A percentile compares a stretch with the other conserved stretches of the same genome.
These are phyloP conservation scores for Meleagris gallopavo DNA, from an alignment of 2,113 vertebrate genomes.

Conservation along the genomic window DNA sequence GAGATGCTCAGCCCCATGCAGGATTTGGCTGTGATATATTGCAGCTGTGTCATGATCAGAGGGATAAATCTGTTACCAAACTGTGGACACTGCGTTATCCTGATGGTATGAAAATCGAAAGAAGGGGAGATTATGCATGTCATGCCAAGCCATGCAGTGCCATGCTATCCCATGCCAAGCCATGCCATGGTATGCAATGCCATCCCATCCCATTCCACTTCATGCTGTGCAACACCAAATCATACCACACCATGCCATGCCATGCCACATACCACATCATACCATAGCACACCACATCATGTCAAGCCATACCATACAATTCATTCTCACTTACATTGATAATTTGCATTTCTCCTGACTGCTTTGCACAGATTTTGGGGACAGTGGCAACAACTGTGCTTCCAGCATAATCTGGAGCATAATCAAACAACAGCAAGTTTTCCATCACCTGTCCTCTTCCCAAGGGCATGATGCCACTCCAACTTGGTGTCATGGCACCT, in stretches of 20 bases:
- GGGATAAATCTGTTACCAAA: background rate
- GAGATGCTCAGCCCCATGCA: background rate
- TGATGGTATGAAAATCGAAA: background rate
- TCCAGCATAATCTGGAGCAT: background rate
- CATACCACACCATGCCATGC: background rate
- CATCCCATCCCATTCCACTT: too few relatives aligned
- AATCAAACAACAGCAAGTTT: slow-evolving; percentile 14
- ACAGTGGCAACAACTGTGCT: background rate
- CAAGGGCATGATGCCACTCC: slow-evolving; percentile 12
- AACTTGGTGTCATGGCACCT: slow-evolving; percentile 14
- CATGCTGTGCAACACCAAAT: too few relatives aligned
- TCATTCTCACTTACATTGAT: background rate
- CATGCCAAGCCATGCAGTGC: background rate
- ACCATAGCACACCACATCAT: too few relatives aligned
- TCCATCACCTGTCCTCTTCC: background rate
- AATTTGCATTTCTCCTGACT: background rate
- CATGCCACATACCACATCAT: too few relatives aligned
- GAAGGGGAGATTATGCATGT: background rate
- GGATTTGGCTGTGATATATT: background rate
- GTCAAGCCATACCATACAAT: background rate
- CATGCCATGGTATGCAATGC: too few relatives aligned
- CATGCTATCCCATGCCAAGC: too few relatives aligned
- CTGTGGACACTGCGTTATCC: background rate
- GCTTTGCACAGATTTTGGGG: background rate
- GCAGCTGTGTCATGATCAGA: background rate